Percentiles rank a stretch among this genome's conserved stretches.
Conservation (phyloP, 2,797 vertebrate genomes). For the Argentina silus region DNA sequence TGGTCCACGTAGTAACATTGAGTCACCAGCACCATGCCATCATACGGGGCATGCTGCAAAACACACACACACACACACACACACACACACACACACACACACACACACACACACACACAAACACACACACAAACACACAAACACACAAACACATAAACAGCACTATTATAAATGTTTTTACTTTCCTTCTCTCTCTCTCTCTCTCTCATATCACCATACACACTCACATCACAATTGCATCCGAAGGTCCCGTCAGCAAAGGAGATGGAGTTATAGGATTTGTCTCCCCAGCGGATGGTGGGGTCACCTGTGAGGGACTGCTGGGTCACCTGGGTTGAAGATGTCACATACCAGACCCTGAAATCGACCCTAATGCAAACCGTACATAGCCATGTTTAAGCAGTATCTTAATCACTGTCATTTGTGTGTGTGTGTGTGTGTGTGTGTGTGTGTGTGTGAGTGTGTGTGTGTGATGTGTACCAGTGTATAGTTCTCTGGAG, state of each 20-base stretch:
- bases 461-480: conserved; percentile 69
- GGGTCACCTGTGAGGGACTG: conserved; percentile 82
- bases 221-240: conserved; percentile 90
- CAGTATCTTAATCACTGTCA: neutral
- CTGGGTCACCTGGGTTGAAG: conserved; percentile 71
- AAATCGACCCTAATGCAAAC: neutral
- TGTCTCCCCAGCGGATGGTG: conserved; percentile 93
- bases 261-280: conserved; percentile 86
- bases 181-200: no score
- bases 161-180: no score
- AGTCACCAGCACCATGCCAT: conserved; percentile 90
- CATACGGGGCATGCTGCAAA: conserved; percentile 90
- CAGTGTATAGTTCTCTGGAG: conserved; percentile 86
- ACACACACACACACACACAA: neutral
- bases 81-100: neutral
- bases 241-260: conserved; percentile 87
- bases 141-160: neutral
- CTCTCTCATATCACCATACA: neutral
- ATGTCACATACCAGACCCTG: neutral
- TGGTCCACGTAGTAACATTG: conserved; percentile 82
- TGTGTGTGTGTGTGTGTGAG: neutral
- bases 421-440: conserved; percentile 5
- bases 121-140: conserved; percentile 22
- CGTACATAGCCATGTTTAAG: neutral
- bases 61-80: conserved; percentile 1